Evolutionary conservation across 2,888 invertebrate genomes (phyloP).

Genomic region (Coenonympha glycerion): DNA sequence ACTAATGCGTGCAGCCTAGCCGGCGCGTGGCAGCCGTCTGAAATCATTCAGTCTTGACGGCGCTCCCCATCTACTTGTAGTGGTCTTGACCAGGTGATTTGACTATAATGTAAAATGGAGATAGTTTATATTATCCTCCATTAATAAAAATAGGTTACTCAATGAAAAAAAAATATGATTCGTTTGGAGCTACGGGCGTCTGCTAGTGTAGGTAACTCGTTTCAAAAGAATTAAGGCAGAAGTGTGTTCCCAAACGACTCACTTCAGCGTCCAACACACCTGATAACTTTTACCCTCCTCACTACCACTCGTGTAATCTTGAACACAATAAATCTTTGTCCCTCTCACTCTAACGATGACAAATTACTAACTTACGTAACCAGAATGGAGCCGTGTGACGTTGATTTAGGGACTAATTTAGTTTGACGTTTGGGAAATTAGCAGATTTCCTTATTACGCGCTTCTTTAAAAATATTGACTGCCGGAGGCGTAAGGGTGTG

Average conservation of each 20-base stretch:
- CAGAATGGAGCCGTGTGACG: conserved; percentile 24
- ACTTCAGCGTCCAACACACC: conserved; percentile 7
- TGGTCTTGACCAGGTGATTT: too few species aligned
- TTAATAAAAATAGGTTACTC: too few species aligned
- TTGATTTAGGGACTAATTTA: conserved; percentile 8
- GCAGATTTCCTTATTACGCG: not conserved
- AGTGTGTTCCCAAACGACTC: conserved; percentile 12
- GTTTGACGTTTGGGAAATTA: not conserved
- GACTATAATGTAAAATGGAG: too few species aligned
- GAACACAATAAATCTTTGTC: conserved; percentile 35
- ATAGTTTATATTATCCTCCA: too few species aligned
- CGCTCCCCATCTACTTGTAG: too few species aligned
- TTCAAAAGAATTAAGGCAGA: too few species aligned
- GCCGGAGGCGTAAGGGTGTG: conserved; percentile 8
- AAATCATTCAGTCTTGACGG: too few species aligned
- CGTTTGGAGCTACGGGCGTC: too few species aligned
- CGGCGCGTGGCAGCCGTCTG: too few species aligned
- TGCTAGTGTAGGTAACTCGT: too few species aligned
- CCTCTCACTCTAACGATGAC: conserved; percentile 28
- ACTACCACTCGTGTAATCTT: conserved; percentile 30
- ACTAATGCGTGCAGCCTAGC: too few species aligned
- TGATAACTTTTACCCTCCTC: conserved; percentile 25
- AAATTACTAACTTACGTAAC: conserved; percentile 20
- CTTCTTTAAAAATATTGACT: conserved; percentile 7
- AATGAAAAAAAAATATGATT: too few species aligned